These are phyloP conservation scores for Agrochola lota DNA, from an alignment of 2,888 invertebrate species.

Conservation along the genomic window DNA sequence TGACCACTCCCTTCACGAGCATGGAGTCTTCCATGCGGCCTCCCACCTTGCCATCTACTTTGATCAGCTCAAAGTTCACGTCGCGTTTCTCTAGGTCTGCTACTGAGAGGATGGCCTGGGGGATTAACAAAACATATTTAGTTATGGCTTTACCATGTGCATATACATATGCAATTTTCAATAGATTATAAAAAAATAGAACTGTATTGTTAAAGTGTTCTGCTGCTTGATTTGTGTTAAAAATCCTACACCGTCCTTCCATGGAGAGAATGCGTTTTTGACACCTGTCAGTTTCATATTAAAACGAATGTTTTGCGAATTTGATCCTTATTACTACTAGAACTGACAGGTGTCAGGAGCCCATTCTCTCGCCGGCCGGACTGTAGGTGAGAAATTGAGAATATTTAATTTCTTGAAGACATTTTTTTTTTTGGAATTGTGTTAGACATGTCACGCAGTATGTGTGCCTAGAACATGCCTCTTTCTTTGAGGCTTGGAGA, in stretches of 20 bases:
- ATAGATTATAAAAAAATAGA: neutral
- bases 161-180: neutral
- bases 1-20: slow-evolving; percentile 98
- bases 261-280: no score
- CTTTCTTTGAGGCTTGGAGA: no score
- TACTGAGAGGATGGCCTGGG: slow-evolving; percentile 97
- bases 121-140: neutral
- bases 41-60: slow-evolving; percentile 99
- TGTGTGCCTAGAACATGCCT: no score
- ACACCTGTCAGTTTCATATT: no score
- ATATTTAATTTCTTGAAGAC: no score
- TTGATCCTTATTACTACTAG: no score
- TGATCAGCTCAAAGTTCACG: slow-evolving; percentile 99
- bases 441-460: no score
- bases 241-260: neutral
- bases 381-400: no score
- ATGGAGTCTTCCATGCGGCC: slow-evolving; percentile 99
- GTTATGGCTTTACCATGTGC: neutral
- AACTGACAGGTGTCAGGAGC: no score
- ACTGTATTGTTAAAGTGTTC: neutral
- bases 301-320: no score
- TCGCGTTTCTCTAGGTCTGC: slow-evolving; percentile 98
- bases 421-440: no score
- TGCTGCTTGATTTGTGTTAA: neutral
- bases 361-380: no score